Percentiles rank a stretch among this genome's conserved stretches.
phyloP scores from a whole-genome alignment of 1,140 invertebrate genomes.

The Tetramorium parvispinum region DNA sequence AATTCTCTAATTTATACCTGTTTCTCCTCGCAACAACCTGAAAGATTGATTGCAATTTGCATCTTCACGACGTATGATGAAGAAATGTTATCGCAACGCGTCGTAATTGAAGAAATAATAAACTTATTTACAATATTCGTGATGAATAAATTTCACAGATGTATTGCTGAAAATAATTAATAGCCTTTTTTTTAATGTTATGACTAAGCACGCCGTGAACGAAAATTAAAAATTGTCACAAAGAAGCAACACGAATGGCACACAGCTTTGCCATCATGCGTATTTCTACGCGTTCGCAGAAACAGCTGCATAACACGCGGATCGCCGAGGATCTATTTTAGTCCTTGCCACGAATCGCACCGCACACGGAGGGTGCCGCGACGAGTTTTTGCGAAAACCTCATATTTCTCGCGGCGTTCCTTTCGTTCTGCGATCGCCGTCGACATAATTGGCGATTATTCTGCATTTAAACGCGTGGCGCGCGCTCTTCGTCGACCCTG shows the following conservation, averaged over 20 bases:
- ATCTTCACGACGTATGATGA: background rate
- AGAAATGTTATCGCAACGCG: background rate
- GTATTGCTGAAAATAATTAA: background rate
- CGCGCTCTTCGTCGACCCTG: background rate
- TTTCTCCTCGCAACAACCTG: background rate
- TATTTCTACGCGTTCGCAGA: conserved; percentile 20
- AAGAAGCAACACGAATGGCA: background rate
- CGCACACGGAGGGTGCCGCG: conserved; percentile 20
- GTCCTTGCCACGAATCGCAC: conserved; percentile 65
- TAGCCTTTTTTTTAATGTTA: background rate
- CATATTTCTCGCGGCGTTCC: conserved; percentile 25
- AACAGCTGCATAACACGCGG: conserved; percentile 21
- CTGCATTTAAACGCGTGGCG: background rate
- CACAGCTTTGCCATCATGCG: background rate
- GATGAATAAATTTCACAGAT: background rate
- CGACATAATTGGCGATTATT: conserved; percentile 45
- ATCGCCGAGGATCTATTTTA: conserved; percentile 47
- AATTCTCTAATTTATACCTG: background rate
- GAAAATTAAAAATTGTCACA: background rate
- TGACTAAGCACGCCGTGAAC: background rate
- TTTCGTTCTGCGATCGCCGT: conserved; percentile 19
- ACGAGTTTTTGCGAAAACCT: conserved; percentile 52
- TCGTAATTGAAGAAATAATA: background rate
- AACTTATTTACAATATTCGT: background rate
- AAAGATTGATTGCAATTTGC: background rate